Evolutionary conservation across 92 coral and sea anemone species (phyloP).

Genomic region (Actinernus sp.): DNA sequence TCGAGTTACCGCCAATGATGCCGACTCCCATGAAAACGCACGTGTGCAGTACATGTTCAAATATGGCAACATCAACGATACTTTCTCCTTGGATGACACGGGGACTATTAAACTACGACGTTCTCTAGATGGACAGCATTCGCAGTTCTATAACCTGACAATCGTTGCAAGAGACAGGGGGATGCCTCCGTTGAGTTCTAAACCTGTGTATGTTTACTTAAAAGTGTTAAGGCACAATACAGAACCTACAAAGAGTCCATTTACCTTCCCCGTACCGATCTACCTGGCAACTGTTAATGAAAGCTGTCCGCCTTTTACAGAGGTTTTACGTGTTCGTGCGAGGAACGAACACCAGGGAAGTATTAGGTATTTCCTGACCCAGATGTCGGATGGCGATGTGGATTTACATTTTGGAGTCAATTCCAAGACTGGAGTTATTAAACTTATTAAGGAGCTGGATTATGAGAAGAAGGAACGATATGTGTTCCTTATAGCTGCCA

Average conservation of each 20-base stretch:
- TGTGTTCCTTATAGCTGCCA: conserved; percentile 64
- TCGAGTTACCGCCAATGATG: conserved; percentile 83
- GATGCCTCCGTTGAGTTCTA: conserved; percentile 39
- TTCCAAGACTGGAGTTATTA: conserved; percentile 62
- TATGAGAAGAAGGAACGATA: conserved; percentile 50
- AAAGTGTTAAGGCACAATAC: conserved; percentile 28
- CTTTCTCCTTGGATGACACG: conserved; percentile 61
- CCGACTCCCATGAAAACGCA: conserved; percentile 60
- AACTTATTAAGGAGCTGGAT: conserved; percentile 55
- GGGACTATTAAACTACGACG: conserved; percentile 54
- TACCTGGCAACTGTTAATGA: conserved; percentile 67
- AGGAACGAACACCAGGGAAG: conserved; percentile 18
- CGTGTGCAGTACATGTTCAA: conserved; percentile 45
- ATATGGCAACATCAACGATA: conserved; percentile 61
- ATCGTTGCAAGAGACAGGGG: conserved; percentile 70
- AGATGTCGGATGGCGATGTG: conserved; percentile 26
- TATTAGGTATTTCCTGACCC: conserved; percentile 48
- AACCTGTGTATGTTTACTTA: conserved; percentile 57
- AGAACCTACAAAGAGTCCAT: conserved; percentile 28
- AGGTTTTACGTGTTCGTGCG: conserved; percentile 55
- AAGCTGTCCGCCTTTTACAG: conserved; percentile 48
- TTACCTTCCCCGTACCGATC: conserved; percentile 26
- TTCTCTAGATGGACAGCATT: conserved; percentile 19
- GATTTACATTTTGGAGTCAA: conserved; percentile 48
- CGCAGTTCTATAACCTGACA: conserved; percentile 61